Evolutionary conservation across 2,113 vertebrate genomes (phyloP), one percentile per base, ranked within the genome.

Genomic region (Callionymus lyra): DNA sequence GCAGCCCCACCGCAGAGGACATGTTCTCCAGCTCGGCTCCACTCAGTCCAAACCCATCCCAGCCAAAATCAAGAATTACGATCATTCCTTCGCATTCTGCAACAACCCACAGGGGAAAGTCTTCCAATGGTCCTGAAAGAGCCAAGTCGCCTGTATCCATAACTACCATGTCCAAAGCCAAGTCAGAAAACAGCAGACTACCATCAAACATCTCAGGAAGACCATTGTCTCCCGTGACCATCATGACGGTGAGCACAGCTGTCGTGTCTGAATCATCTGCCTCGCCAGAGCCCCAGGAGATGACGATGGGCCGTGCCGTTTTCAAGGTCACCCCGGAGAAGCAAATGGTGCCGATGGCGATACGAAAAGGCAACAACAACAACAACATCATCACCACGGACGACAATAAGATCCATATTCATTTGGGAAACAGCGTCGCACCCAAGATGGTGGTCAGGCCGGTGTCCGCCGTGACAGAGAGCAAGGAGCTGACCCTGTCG

Each of bases 401-500:
- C 6, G 94, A 98, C 65, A 98, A 95, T 62, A 98, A 94, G 74
- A 97, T 94, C 63, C 94, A 97, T 52, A 97, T 98, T 73, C 94
- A 98, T 59, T 67, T 96, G 31, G 92, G 92, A 1, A 67, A 59
- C 1, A 90, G 40, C 48, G 59, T 60, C 17, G 16, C 72, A 27
- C 86, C 91, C 0, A 83, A 92, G 35, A 90, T 97, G 68, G 88
- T 90, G 0, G 85, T 93, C 33, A 84, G 91, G 16, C 90, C 91
- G 0, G 59, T 87, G 51, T 69, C 69, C 18, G 16, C 85, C 27
- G 71, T 70, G 6, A 75, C 86, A 1, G 94, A 97, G 50, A 86
- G 56, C 72, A 90, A 90, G 6, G 95, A 99, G 50, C 73, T 85
- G 50, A 80, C 72, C 6, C 59, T 83, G 15, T 82, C 91, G 5